Percentiles rank a stretch among this genome's conserved stretches.
Evolutionary conservation across 1,140 invertebrate species (phyloP).

Genomic region (Ptiloglossa arizonensis): DNA sequence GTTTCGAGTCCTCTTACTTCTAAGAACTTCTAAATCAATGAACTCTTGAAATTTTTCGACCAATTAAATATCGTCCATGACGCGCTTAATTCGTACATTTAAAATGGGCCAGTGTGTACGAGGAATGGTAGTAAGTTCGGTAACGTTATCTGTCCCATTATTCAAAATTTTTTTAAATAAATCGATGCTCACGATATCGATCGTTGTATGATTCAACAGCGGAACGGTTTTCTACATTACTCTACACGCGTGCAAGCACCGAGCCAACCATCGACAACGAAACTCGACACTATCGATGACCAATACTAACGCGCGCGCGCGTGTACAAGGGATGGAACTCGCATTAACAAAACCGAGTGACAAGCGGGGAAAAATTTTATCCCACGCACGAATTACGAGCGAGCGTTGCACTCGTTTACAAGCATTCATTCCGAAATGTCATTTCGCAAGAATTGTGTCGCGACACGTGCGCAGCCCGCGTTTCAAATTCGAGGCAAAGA

Average conservation of each 20-base stretch:
- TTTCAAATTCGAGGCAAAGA: slow-evolving; percentile 30
- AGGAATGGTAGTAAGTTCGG: no score
- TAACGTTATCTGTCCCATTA: no score
- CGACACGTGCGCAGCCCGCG: slow-evolving; percentile 1
- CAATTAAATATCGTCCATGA: no score
- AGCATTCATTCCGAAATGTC: slow-evolving; percentile 38
- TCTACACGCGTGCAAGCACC: neutral
- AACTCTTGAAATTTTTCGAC: no score
- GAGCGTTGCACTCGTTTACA: slow-evolving; percentile 44
- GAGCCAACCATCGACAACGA: neutral
- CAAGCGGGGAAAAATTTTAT: slow-evolving; percentile 43
- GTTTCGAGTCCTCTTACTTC: no score
- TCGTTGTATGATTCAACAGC: neutral
- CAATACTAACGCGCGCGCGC: neutral
- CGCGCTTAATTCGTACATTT: no score
- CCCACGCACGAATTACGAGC: slow-evolving; percentile 36
- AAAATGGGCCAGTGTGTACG: no score
- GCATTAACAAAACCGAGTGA: slow-evolving; percentile 27
- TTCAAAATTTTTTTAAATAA: no score
- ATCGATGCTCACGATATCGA: neutral
- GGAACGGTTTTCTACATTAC: slow-evolving; percentile 1
- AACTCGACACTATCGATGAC: slow-evolving; percentile 22
- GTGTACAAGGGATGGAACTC: neutral
- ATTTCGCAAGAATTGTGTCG: slow-evolving; percentile 33
- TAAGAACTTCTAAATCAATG: no score